Percentiles rank a stretch among this genome's conserved stretches.
phyloP scores from a whole-genome alignment of 2,113 vertebrate genomes.

The Xenopus laevis region DNA sequence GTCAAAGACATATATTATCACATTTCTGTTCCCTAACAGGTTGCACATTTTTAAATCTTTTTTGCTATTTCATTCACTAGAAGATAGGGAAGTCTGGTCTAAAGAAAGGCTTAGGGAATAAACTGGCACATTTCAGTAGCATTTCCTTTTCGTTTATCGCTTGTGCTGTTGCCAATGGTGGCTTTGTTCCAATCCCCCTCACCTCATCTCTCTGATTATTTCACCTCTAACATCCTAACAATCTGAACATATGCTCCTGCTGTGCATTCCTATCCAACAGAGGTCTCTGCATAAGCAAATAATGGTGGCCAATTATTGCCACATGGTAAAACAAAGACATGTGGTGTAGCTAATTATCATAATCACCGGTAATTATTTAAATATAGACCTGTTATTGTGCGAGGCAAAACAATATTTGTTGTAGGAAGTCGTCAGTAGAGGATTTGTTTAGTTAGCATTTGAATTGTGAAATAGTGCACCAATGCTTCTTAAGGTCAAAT shows the following conservation, averaged over 20 bases:
- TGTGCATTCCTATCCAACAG: not conserved
- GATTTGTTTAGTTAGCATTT: not conserved
- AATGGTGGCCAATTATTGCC: not conserved
- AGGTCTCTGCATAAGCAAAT: not conserved
- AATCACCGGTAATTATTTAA: constrained; percentile 18
- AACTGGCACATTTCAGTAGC: not conserved
- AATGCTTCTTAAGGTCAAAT: no score
- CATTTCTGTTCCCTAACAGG: no score
- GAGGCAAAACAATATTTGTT: not conserved
- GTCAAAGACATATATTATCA: no score
- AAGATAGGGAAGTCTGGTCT: not conserved
- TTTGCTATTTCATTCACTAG: no score
- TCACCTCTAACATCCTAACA: not conserved
- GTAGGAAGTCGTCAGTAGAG: not conserved
- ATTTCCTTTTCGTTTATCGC: not conserved
- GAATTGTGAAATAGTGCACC: no score
- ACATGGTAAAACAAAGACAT: constrained; percentile 1
- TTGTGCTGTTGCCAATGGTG: not conserved
- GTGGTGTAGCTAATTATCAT: constrained; percentile 19
- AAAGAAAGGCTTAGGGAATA: not conserved
- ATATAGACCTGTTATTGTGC: constrained; percentile 7
- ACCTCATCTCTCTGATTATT: not conserved
- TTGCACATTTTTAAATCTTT: no score
- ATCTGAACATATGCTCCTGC: constrained; percentile 17
- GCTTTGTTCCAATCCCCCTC: not conserved